Conservation (phyloP, 2,888 invertebrate species). For the Cosmorhoe ocellata region DNA sequence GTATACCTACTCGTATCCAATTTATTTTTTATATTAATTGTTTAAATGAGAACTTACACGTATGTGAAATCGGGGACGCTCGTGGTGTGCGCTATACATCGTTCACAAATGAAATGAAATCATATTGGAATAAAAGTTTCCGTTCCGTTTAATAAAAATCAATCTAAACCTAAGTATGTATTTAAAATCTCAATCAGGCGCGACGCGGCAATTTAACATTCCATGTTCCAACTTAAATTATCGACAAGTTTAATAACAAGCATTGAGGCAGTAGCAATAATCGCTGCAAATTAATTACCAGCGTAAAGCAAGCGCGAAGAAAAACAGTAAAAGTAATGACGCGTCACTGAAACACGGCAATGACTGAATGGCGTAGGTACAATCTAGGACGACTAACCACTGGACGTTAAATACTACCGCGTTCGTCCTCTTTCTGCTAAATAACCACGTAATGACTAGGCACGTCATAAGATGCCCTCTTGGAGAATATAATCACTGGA, state of each 20-base stretch:
- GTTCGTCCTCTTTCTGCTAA: not conserved
- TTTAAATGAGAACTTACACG: slow-evolving; percentile 52
- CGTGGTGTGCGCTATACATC: slow-evolving; percentile 62
- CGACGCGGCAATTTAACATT: slow-evolving; percentile 71
- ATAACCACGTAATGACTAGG: not conserved
- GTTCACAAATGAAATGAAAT: slow-evolving; percentile 60
- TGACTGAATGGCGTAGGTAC: slow-evolving; percentile 53
- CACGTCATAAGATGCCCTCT: not conserved
- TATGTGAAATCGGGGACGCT: slow-evolving; percentile 55
- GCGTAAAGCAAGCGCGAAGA: slow-evolving; percentile 61
- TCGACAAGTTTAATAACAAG: slow-evolving; percentile 79
- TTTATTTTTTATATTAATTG: not conserved
- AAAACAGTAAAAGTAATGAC: slow-evolving; percentile 67
- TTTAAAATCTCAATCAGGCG: slow-evolving; percentile 65
- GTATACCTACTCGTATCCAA: too few relatives aligned
- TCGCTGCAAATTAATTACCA: slow-evolving; percentile 73
- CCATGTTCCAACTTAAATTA: slow-evolving; percentile 77
- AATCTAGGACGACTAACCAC: slow-evolving; percentile 27
- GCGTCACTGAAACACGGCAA: slow-evolving; percentile 50
- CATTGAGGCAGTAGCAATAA: slow-evolving; percentile 71
- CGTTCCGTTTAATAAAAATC: slow-evolving; percentile 46
- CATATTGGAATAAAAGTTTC: slow-evolving; percentile 57
- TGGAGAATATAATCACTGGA: slow-evolving; percentile 15
- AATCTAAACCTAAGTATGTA: slow-evolving; percentile 60
- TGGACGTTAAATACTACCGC: slow-evolving; percentile 3